Evolutionary conservation across 2,888 invertebrate genomes (phyloP).

Genomic region (Julus scandinavius): DNA sequence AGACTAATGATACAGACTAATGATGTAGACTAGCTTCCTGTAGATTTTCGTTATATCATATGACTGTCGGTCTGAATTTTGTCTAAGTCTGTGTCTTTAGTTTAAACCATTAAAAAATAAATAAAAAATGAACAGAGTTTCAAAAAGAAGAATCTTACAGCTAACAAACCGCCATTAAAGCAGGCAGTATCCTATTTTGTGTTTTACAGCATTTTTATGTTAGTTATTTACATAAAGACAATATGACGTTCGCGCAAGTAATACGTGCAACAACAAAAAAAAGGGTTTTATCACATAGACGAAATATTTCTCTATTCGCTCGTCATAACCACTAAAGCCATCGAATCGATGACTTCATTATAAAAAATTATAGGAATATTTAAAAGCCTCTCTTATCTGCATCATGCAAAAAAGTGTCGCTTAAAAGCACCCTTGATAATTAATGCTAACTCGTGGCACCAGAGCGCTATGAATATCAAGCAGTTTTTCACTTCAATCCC

Average conservation of each 20-base stretch:
- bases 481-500: not conserved
- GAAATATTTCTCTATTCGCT: not conserved
- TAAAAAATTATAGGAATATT: not conserved
- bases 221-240: not conserved
- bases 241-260: not conserved
- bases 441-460: not conserved
- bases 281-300: not conserved
- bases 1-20: too few species aligned
- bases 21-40: too few species aligned
- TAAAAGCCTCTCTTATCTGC: not conserved
- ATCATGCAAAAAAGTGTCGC: not conserved
- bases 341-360: not conserved
- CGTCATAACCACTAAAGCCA: not conserved
- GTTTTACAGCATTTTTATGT: not conserved
- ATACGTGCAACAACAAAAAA: not conserved
- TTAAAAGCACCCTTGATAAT: conserved; percentile 8
- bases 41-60: too few species aligned
- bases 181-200: too few species aligned
- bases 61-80: too few species aligned
- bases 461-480: not conserved
- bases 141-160: too few species aligned
- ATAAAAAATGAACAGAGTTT: too few species aligned
- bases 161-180: too few species aligned
- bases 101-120: too few species aligned
- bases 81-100: too few species aligned